Evolutionary conservation across 2,113 vertebrate species (phyloP).

Genomic region (Hypanus sabinus): DNA sequence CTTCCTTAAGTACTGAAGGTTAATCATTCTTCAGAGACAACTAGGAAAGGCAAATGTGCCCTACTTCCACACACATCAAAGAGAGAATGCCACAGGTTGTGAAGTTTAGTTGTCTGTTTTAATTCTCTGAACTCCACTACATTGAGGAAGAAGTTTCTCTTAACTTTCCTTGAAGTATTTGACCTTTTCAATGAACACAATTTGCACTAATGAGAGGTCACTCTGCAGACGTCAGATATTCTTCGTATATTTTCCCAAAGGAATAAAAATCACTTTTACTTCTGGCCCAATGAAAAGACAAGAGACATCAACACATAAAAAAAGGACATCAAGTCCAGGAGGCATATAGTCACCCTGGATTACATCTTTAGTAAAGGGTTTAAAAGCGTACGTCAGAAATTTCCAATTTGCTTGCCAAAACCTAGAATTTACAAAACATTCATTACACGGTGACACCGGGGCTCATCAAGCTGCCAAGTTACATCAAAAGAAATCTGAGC

Average conservation of each 20-base stretch:
- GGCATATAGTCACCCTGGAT: neutral
- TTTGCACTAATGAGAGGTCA: neutral
- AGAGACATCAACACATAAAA: neutral
- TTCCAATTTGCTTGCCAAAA: constrained; percentile 25
- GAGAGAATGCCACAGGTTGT: neutral
- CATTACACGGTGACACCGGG: neutral
- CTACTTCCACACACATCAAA: neutral
- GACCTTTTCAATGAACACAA: neutral
- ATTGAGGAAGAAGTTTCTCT: too few relatives aligned
- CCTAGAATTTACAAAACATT: neutral
- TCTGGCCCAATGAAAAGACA: neutral
- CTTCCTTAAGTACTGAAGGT: neutral
- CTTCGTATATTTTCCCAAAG: neutral
- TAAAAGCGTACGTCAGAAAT: constrained; percentile 5
- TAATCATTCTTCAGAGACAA: neutral
- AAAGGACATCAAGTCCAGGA: neutral
- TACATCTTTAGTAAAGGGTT: constrained; percentile 22
- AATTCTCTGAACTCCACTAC: neutral
- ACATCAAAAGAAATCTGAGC: neutral
- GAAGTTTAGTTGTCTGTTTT: neutral
- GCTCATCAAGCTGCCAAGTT: neutral
- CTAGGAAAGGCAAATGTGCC: neutral
- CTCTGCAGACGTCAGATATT: neutral
- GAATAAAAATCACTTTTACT: neutral
- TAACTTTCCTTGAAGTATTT: neutral